Evolutionary conservation across 2,797 vertebrate genomes (phyloP), one percentile per base, ranked within the genome.

Genomic region (Perodicticus potto): DNA sequence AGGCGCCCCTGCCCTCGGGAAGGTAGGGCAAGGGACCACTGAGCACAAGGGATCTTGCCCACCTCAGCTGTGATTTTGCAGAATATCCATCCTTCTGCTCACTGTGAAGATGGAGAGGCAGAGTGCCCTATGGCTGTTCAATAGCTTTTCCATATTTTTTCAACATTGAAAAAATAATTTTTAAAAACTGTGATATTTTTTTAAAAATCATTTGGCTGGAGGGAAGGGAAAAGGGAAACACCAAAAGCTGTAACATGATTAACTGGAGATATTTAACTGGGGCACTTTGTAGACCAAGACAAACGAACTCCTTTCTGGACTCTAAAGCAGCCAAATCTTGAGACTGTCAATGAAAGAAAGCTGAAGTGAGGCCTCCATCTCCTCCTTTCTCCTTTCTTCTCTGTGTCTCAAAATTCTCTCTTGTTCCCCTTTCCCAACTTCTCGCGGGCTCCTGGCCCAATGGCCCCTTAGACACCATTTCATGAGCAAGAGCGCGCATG

Each of bases 231-330:
- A 96, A 97, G 98, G 98, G 98, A 97, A 94, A 93, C 96, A 98
- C 98, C 98, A 98, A 98, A 98, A 98, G 98, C 98, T 98, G 74
- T 98, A 98, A 97, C 93, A 98, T 97, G 97, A 97, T 95, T 98
- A 98, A 99, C 98, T 99, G 98, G 98, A 99, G 98, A 99, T 99
- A 98, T 90, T 97, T 98, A 98, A 99, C 98, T 99, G 98, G 98
- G 98, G 97, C 97, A 98, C 94, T 97, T 98, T 98, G 27, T 96
- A 98, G 97, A 98, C 97, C 98, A 98, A 98, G 98, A 98, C 98
- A 97, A 98, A 97, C 80, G 59, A 98, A 98, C 98, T 98, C 96
- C 96, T 89, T 98, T 98, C 97, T 98, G 98, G 98, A 98, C 98
- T 97, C 96, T 95, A 98, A 98, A 97, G 98, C 98, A 98, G 98